Evolutionary conservation across 2,797 vertebrate genomes (phyloP).

Genomic region (Sebastes taczanowskii): DNA sequence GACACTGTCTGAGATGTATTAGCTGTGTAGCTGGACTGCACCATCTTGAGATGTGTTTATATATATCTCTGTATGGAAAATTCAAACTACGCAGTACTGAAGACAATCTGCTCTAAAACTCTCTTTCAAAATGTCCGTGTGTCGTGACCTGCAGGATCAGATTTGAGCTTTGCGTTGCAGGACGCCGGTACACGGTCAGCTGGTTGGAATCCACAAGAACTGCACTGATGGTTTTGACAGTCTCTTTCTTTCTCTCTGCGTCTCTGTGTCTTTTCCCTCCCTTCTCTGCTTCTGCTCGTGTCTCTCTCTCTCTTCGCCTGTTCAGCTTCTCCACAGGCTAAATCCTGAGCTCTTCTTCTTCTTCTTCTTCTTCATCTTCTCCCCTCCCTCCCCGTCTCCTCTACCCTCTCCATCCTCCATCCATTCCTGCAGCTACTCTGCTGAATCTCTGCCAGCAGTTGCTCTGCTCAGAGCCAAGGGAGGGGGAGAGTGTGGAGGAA

Average conservation of each 20-base stretch:
- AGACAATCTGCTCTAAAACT: not conserved
- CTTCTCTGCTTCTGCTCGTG: conserved; percentile 22
- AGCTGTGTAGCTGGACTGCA: not conserved
- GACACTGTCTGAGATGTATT: not conserved
- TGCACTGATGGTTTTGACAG: conserved; percentile 35
- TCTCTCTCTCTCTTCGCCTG: conserved; percentile 38
- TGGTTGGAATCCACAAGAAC: conserved; percentile 4
- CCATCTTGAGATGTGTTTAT: not conserved
- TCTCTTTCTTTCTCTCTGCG: conserved; percentile 3
- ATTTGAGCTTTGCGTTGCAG: conserved; percentile 20
- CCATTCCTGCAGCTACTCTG: conserved; percentile 49
- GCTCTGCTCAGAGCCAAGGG: conserved; percentile 31
- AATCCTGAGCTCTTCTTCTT: conserved; percentile 50
- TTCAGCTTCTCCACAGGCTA: conserved; percentile 63
- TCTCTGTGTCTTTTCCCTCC: conserved; percentile 22
- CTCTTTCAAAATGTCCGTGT: not conserved
- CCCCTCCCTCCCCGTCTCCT: not conserved
- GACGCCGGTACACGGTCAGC: conserved; percentile 16
- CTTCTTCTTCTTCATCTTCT: not conserved
- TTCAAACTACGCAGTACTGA: not conserved
- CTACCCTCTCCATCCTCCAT: conserved; percentile 45
- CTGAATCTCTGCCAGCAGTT: conserved; percentile 53
- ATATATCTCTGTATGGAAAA: not conserved
- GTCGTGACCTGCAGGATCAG: conserved; percentile 5
- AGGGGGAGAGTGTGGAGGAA: not conserved